phyloP scores from a whole-genome alignment of 2,113 vertebrate species.

The Mohoua ochrocephala region DNA sequence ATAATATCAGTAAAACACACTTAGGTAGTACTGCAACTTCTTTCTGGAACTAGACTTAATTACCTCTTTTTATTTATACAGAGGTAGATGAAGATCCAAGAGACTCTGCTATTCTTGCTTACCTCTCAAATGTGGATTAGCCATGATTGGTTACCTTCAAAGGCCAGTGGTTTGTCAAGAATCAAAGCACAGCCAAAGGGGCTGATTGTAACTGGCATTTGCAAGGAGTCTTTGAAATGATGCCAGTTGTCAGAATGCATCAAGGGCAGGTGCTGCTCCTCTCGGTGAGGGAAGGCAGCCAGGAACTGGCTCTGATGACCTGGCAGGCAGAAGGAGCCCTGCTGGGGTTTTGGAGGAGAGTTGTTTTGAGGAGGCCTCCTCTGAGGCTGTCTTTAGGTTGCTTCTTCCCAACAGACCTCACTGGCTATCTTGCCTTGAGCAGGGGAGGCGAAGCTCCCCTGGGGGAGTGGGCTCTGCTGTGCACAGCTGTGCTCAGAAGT shows the following conservation, averaged over 20 bases:
- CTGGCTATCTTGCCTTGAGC: neutral
- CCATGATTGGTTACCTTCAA: neutral
- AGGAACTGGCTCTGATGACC: neutral
- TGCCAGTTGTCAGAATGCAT: neutral
- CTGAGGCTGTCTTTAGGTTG: neutral
- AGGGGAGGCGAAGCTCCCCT: neutral
- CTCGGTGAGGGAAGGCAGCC: neutral
- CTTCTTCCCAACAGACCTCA: neutral
- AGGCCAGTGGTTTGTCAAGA: neutral
- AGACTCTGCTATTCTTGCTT: neutral
- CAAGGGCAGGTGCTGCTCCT: neutral
- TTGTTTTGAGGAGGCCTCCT: neutral
- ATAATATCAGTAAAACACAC: neutral
- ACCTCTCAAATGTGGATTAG: neutral
- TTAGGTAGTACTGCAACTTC: neutral
- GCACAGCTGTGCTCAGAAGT: neutral
- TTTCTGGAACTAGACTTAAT: neutral
- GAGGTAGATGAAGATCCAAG: neutral
- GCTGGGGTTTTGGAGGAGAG: neutral
- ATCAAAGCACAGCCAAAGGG: neutral
- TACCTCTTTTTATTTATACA: neutral
- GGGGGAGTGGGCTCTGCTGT: neutral
- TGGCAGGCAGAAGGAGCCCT: neutral
- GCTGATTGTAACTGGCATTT: neutral
- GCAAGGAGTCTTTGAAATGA: neutral